phyloP scores from a whole-genome alignment of 1,140 invertebrate species.

The Drosophila murphyi region DNA sequence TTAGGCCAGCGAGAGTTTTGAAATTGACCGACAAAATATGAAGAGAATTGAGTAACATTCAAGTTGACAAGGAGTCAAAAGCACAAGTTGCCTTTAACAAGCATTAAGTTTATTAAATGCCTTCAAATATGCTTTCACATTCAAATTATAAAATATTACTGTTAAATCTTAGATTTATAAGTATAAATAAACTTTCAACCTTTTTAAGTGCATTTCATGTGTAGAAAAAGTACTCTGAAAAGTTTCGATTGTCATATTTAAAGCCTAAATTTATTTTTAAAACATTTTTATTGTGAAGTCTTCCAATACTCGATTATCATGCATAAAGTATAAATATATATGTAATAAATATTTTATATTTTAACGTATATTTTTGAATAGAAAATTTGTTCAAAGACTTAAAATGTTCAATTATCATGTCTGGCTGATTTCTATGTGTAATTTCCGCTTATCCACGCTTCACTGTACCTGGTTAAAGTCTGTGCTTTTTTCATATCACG shows the following conservation, averaged over 20 bases:
- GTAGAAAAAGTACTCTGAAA: not conserved
- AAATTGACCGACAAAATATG: not conserved
- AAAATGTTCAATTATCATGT: too few relatives aligned
- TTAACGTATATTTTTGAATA: not conserved
- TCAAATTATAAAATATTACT: too few relatives aligned
- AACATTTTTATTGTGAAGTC: not conserved
- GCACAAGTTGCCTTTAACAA: conserved; percentile 18
- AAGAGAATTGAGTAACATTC: conserved; percentile 8
- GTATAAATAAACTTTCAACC: too few relatives aligned
- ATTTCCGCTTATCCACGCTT: not conserved
- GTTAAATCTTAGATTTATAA: too few relatives aligned
- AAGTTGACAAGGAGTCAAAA: not conserved
- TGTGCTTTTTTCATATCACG: not conserved
- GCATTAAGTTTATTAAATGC: conserved; percentile 18
- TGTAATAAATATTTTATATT: not conserved
- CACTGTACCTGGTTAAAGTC: not conserved
- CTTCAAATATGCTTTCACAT: not conserved
- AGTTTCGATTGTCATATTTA: not conserved
- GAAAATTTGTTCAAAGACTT: not conserved
- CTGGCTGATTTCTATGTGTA: not conserved
- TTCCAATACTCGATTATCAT: not conserved
- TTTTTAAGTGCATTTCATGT: not conserved
- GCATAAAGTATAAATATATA: not conserved
- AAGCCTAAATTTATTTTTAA: not conserved
- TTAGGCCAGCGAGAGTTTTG: conserved; percentile 18